A percentile compares a stretch with the other conserved stretches of the same genome.
phyloP scores from a whole-genome alignment of 2,797 vertebrate species.

The Sphenopsis melanotis region DNA sequence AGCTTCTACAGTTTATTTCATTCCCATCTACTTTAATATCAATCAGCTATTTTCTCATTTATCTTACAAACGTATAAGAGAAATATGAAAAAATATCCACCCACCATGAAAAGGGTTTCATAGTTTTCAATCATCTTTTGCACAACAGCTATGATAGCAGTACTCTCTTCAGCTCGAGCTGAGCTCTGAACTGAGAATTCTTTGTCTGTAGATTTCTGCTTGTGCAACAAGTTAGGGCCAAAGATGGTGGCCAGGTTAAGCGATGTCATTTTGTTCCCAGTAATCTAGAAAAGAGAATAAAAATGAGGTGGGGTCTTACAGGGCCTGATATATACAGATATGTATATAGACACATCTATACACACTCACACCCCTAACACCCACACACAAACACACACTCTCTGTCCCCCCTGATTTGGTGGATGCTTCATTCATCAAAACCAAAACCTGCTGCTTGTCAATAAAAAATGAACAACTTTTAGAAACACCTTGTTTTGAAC shows the following conservation, averaged over 20 bases:
- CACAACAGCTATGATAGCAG: slow-evolving; percentile 89
- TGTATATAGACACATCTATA: background rate
- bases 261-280: slow-evolving; percentile 97
- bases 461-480: background rate
- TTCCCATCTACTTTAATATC: background rate
- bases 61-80: background rate
- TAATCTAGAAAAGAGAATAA: slow-evolving; percentile 76
- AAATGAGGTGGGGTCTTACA: background rate
- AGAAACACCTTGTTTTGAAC: background rate
- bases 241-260: slow-evolving; percentile 97
- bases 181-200: slow-evolving; percentile 95
- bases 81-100: slow-evolving; percentile 14
- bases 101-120: slow-evolving; percentile 89
- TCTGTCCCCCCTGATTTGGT: rapidly evolving
- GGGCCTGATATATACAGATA: background rate
- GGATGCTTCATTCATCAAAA: background rate
- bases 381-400: no score
- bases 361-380: background rate
- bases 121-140: slow-evolving; percentile 91
- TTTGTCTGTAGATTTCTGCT: slow-evolving; percentile 94
- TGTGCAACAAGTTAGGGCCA: slow-evolving; percentile 94
- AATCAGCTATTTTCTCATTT: background rate
- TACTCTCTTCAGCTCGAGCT: slow-evolving; percentile 92
- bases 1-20: background rate
- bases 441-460: background rate